Conservation (phyloP, 2,113 vertebrate species). For the Octodon degus region DNA sequence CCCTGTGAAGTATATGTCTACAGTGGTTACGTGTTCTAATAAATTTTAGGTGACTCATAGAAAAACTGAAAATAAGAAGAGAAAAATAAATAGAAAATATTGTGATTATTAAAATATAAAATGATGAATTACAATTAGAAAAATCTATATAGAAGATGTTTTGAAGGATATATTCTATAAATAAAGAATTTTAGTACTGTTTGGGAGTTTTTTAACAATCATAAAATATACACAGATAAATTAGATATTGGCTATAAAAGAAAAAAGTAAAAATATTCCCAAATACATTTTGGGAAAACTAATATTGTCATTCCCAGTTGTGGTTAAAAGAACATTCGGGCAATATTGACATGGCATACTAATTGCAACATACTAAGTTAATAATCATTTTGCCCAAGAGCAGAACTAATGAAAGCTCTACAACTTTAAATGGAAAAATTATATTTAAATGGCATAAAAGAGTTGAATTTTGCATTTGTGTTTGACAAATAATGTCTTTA, state of each 20-base stretch:
- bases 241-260: not conserved
- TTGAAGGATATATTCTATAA: not conserved
- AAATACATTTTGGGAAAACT: not conserved
- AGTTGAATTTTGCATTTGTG: not conserved
- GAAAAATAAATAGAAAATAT: not conserved
- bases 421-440: not conserved
- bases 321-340: not conserved
- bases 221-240: not conserved
- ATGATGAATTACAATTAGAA: not conserved
- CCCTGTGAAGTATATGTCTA: not conserved
- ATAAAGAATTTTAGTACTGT: not conserved
- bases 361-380: not conserved
- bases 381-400: not conserved
- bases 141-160: not conserved
- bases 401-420: not conserved
- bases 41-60: not conserved
- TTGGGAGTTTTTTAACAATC: conserved; percentile 26
- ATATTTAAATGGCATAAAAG: not conserved
- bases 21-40: not conserved
- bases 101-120: not conserved
- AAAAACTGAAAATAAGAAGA: not conserved
- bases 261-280: not conserved
- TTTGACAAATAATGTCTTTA: not conserved
- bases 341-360: not conserved
- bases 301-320: conserved; percentile 6